Conservation (phyloP, 1,140 invertebrate genomes). For the Pseudoatta argentina region DNA sequence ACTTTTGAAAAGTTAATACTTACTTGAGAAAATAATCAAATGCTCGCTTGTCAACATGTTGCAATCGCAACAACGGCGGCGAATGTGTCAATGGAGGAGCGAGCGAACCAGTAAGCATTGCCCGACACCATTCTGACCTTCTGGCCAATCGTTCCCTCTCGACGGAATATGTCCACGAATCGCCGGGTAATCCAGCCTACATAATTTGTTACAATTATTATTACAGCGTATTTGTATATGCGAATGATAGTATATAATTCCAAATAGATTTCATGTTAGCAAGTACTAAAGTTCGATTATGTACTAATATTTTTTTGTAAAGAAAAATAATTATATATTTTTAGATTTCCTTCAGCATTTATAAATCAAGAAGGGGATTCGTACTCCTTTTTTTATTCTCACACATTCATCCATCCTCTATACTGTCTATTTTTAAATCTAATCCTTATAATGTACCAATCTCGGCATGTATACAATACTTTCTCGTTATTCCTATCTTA, state of each 20-base stretch:
- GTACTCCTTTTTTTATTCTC: too few relatives aligned
- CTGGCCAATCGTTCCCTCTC: slow-evolving; percentile 79
- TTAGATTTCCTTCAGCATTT: not conserved
- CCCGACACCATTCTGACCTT: slow-evolving; percentile 86
- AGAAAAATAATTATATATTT: not conserved
- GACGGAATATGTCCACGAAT: slow-evolving; percentile 82
- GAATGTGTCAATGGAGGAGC: slow-evolving; percentile 81
- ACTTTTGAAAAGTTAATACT: slow-evolving; percentile 37
- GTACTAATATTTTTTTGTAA: not conserved
- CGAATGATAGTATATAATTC: not conserved
- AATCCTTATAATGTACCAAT: too few relatives aligned
- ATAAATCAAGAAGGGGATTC: too few relatives aligned
- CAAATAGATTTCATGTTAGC: not conserved
- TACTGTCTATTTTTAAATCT: too few relatives aligned
- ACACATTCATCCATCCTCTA: too few relatives aligned
- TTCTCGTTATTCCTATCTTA: too few relatives aligned
- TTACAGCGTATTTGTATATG: not conserved
- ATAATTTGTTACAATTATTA: slow-evolving; percentile 15
- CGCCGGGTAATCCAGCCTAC: slow-evolving; percentile 81
- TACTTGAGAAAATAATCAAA: slow-evolving; percentile 90
- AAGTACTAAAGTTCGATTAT: not conserved
- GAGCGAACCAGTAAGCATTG: slow-evolving; percentile 87
- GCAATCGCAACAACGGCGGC: slow-evolving; percentile 82
- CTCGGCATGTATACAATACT: too few relatives aligned
- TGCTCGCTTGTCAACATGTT: slow-evolving; percentile 89